A percentile compares a stretch with the other conserved stretches of the same genome.
These are phyloP conservation scores for Dicaeum eximium DNA, from an alignment of 2,113 vertebrate species.

Conservation along the genomic window DNA sequence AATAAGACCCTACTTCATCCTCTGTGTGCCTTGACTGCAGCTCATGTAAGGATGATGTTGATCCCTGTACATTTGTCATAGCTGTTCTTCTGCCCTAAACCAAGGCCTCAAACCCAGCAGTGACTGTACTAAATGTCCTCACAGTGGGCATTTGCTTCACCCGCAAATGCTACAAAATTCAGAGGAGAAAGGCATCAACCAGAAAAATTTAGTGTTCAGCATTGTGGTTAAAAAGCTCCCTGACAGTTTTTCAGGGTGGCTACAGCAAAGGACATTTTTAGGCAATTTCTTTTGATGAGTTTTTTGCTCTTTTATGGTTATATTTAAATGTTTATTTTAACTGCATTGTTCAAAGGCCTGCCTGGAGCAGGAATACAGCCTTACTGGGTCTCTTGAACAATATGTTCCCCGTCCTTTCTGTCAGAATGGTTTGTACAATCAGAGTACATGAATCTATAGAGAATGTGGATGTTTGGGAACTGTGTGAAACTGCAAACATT, in stretches of 20 bases:
- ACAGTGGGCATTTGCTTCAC: not conserved
- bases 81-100: not conserved
- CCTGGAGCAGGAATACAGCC: not conserved
- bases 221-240: not conserved
- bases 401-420: not conserved
- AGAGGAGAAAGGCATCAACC: not conserved
- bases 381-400: not conserved
- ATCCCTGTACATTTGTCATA: not conserved
- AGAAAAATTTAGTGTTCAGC: not conserved
- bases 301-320: slow-evolving; percentile 18
- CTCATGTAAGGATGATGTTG: not conserved
- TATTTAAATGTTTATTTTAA: not conserved
- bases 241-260: not conserved
- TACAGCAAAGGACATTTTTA: not conserved
- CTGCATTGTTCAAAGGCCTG: not conserved
- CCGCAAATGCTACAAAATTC: not conserved
- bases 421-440: not conserved
- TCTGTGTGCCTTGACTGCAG: not conserved
- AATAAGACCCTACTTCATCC: not conserved
- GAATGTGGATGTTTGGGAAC: not conserved
- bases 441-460: not conserved
- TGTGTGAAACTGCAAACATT: not conserved
- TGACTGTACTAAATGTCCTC: not conserved
- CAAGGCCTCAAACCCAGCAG: not conserved
- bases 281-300: not conserved